Evolutionary conservation across 1,140 invertebrate species (phyloP).

Genomic region (Hyphantria cunea): DNA sequence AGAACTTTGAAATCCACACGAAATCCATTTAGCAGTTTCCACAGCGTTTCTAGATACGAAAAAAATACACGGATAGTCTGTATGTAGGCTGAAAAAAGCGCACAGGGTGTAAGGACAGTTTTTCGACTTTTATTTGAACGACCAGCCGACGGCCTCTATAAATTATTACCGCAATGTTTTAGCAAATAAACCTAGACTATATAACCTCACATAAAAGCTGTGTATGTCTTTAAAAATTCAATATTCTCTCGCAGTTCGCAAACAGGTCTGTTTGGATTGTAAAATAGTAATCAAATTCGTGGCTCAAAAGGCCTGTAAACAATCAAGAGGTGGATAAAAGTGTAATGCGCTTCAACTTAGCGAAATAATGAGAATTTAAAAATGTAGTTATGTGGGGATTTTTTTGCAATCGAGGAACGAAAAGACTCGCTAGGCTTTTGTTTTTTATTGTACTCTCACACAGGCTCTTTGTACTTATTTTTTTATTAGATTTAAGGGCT

Average conservation of each 20-base stretch:
- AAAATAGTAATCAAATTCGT: conserved; percentile 31
- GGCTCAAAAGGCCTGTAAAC: conserved; percentile 26
- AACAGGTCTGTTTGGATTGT: conserved; percentile 19
- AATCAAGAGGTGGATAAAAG: conserved; percentile 19
- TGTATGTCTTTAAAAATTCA: conserved; percentile 53
- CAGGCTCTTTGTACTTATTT: conserved; percentile 9
- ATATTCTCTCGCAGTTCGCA: conserved; percentile 38
- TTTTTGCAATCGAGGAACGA: conserved; percentile 7
- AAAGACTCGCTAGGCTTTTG: conserved; percentile 13
- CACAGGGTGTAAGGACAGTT: conserved; percentile 38
- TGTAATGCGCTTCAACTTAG: conserved; percentile 24
- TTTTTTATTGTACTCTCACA: conserved; percentile 20
- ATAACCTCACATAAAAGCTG: conserved; percentile 40
- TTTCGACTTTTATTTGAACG: conserved; percentile 47
- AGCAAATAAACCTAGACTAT: conserved; percentile 45
- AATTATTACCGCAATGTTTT: conserved; percentile 54
- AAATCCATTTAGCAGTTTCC: conserved; percentile 32
- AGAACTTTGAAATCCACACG: conserved; percentile 25
- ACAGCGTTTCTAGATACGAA: conserved; percentile 48
- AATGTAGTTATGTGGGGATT: conserved; percentile 22
- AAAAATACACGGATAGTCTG: conserved; percentile 33
- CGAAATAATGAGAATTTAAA: conserved; percentile 35
- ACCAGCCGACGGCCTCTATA: conserved; percentile 34
- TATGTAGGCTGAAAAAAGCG: conserved; percentile 32
- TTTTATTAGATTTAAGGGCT: conserved; percentile 13